Conservation (phyloP, 2,797 vertebrate species). For the Pseudomugil tenellus region DNA sequence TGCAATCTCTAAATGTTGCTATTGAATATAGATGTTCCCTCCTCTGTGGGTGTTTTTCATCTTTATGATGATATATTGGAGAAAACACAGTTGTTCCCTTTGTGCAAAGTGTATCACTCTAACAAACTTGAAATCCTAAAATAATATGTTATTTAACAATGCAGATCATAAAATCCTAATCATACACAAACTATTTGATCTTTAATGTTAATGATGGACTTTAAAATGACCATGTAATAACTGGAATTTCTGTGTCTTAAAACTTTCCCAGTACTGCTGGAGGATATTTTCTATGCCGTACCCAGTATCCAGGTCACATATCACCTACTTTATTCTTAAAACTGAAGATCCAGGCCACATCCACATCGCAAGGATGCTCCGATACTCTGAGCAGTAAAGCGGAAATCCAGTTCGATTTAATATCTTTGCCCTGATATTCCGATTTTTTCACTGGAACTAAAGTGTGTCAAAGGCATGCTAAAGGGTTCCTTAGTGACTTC, state of each 20-base stretch:
- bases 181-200: not conserved
- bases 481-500: not conserved
- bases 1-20: conserved; percentile 29
- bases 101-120: conserved; percentile 29
- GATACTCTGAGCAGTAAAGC: conserved; percentile 2
- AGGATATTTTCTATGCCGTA: conserved; percentile 53
- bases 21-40: conserved; percentile 57
- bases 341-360: conserved; percentile 62
- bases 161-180: conserved; percentile 5
- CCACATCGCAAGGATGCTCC: conserved; percentile 31
- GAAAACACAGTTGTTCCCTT: conserved; percentile 29
- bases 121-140: conserved; percentile 24
- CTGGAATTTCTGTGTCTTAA: conserved; percentile 6
- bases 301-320: conserved; percentile 69
- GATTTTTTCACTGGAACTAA: conserved; percentile 16
- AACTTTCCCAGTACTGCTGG: conserved; percentile 31
- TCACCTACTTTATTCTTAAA: conserved; percentile 65
- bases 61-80: conserved; percentile 49
- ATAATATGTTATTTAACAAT: too few relatives aligned
- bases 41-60: conserved; percentile 28
- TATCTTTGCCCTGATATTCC: conserved; percentile 12
- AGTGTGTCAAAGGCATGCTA: conserved; percentile 8
- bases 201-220: not conserved
- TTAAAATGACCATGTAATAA: not conserved
- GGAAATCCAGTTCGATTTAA: conserved; percentile 9